These are phyloP conservation scores for Phoebastria nigripes DNA, from an alignment of 2,797 vertebrate species.

Conservation along the genomic window DNA sequence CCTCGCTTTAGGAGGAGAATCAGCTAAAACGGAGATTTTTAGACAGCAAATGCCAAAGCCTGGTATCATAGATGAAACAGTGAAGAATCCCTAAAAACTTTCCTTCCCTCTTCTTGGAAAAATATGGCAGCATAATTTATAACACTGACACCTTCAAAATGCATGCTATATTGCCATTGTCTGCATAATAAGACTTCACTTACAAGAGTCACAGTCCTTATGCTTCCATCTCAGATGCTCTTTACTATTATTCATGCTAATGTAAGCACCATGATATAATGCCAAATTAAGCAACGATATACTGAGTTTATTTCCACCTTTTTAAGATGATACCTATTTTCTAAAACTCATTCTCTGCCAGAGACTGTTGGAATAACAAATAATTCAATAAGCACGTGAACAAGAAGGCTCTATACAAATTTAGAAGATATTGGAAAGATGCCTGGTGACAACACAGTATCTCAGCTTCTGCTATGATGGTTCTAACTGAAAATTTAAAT, in stretches of 20 bases:
- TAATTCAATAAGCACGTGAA: neutral
- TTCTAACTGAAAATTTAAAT: neutral
- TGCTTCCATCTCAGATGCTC: neutral
- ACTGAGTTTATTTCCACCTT: neutral
- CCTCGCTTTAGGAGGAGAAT: neutral
- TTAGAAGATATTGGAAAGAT: neutral
- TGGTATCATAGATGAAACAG: neutral
- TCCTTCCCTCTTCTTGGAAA: neutral
- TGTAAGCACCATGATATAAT: neutral
- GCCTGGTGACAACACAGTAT: neutral
- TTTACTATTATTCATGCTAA: slow-evolving; percentile 5
- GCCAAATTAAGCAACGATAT: neutral
- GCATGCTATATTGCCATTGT: neutral
- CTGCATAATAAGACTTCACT: neutral
- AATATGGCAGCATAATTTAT: neutral
- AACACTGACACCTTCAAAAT: neutral
- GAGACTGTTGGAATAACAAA: neutral
- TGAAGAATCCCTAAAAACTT: neutral
- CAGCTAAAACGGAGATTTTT: neutral
- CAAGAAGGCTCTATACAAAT: neutral
- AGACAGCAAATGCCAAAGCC: neutral
- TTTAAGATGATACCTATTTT: neutral
- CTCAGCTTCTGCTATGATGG: neutral
- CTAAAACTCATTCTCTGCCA: neutral
- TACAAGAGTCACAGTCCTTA: neutral